Percentiles rank a stretch among this genome's conserved stretches.
Conservation (phyloP, 2,113 vertebrate species). For the Trogon surrucura region DNA sequence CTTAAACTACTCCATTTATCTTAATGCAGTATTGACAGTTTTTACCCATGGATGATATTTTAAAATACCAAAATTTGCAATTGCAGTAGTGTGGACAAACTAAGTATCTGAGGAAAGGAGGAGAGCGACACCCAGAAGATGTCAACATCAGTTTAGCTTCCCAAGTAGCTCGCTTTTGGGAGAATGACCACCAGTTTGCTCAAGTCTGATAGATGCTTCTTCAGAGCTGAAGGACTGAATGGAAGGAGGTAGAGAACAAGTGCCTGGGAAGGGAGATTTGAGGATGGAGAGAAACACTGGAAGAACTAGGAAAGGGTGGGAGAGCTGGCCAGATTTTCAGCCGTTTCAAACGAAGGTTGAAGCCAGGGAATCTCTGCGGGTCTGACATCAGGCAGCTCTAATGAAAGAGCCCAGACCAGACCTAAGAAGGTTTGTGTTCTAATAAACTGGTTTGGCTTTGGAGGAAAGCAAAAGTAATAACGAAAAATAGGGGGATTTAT, state of each 20-base stretch:
- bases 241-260: background rate
- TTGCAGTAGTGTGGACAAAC: background rate
- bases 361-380: background rate
- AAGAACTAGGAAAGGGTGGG: background rate
- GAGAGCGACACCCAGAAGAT: background rate
- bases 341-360: background rate
- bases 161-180: background rate
- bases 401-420: background rate
- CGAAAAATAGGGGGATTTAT: conserved; percentile 1
- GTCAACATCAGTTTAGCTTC: background rate
- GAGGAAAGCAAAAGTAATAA: background rate
- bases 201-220: background rate
- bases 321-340: background rate
- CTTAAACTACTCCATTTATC: background rate
- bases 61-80: background rate
- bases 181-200: background rate
- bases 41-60: background rate
- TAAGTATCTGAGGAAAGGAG: background rate
- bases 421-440: background rate
- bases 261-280: background rate
- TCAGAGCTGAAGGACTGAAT: background rate
- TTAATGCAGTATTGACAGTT: background rate
- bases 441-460: background rate
- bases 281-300: background rate
- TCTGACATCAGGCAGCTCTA: background rate